Base-by-base conservation (phyloP, 2,797 vertebrate genomes). In the Danio albolineatus region DNA sequence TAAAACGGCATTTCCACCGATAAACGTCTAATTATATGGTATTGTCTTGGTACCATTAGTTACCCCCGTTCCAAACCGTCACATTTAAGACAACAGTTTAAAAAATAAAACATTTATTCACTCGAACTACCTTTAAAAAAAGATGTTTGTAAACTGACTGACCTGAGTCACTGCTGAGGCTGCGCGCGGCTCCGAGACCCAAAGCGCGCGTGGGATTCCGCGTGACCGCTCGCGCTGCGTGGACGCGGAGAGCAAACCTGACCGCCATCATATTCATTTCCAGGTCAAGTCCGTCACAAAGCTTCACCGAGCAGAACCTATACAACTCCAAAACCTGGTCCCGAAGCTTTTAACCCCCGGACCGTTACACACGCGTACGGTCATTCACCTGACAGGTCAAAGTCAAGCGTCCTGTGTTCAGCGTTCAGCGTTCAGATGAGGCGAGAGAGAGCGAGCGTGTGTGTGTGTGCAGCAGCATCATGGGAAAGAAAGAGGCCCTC, bases 331-430 rank as follows among this genome's bases (percentile, higher is more conserved):
- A 44, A 44, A 5, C 17, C 1, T 14, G n/a, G 39, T 39, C 10
- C 8, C 28, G 12, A 14, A 0, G 67, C 57, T 44, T 44, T 39
- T 5, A 48, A 79, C 69, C 17, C 28, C 6, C 14, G 46, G 41
- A 66, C 72, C 62, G 49, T 49, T 53, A 61, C 57, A 43, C 13
- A 49, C 2, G 51, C 59, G 81, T 7, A 5, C 38, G 65, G 79
- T 81, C 79, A 82, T 73, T 81, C 82, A 85, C 84, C 81, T 75
- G 75, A 65, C 13, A 38, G 73, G 51, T 65, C 59, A 71, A 70
- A 79, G 21, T 65, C 64, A 60, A 43, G 57, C 70, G 56, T 9
- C 6, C 57, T 12, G 5, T 70, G n/a, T 46, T 16, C 61, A n/a
- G 2, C 28, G 21, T 43, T 7, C n/a, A 64, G 46, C 28, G 21